Evolutionary conservation across 2,797 vertebrate species (phyloP), one percentile per base, ranked within the genome.

Genomic region (Darevskia nairensis): DNA sequence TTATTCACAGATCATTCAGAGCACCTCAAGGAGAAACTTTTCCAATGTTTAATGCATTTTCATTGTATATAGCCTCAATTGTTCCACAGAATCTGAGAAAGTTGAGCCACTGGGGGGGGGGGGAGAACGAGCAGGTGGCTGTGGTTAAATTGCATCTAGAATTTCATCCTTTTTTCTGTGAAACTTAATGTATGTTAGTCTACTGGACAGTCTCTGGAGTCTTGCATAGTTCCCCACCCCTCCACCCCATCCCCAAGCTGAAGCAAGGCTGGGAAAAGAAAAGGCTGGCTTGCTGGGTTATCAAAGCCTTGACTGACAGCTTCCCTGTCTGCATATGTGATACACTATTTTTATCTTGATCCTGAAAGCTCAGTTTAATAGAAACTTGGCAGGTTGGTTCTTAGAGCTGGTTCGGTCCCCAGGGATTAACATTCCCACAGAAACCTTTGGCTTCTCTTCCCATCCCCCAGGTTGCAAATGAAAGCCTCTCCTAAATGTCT

Each of bases 81-180:
- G 88, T 95, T 94, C 92, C 82, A 88, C 46, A 87, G 39, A 80
- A 93, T 94, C 93, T 93, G 90, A 92, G 92, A 93, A 94, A 96
- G 79, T 1, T 15, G 87, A 95, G 50, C 3, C 80, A 69, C 23
- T n/a, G 23, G 50, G 41, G 41, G 41, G 4, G 39, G 1, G 39
- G 72, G 82, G 55, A 41, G 61, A 82, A 64, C 21, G 55, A 59
- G 71, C 86, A 82, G 79, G 86, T 87, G 86, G 87, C 80, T 21
- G 68, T 13, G 86, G 85, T 88, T 91, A 87, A 90, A 90, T 80
- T 55, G n/a, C 82, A 92, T 94, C 90, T 93, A 15, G 69, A 72
- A 29, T 93, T 95, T 93, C 91, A 92, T 84, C 88, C 89, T 93
- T 90, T 90, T 66, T 83, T 35, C 74, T 25, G 80, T 84, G 69